A percentile compares a stretch with the other conserved stretches of the same genome.
Conservation (phyloP, 2,888 invertebrate species). For the Argyresthia goedartella region DNA sequence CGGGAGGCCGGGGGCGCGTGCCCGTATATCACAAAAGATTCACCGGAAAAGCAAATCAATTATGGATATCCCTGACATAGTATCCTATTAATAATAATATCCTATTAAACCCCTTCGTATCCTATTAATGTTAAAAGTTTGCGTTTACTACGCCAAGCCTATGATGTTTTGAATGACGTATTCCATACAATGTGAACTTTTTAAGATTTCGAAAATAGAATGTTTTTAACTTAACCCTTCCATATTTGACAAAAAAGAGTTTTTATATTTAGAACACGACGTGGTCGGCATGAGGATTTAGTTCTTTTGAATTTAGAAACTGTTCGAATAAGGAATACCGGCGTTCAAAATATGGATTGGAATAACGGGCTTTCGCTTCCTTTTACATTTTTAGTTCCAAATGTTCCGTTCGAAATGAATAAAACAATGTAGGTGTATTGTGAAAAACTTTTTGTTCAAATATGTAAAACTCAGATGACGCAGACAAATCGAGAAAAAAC, state of each 20-base stretch:
- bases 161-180: slow-evolving; percentile 61
- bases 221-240: slow-evolving; percentile 71
- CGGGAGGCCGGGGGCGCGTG: too few species aligned
- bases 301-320: slow-evolving; percentile 63
- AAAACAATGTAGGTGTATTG: neutral
- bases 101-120: too few species aligned
- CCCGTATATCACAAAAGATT: too few species aligned
- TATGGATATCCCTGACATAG: too few species aligned
- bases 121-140: neutral
- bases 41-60: too few species aligned
- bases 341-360: slow-evolving; percentile 41
- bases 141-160: slow-evolving; percentile 15
- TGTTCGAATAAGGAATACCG: slow-evolving; percentile 46
- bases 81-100: too few species aligned
- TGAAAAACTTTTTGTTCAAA: neutral
- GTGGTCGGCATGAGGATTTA: slow-evolving; percentile 57
- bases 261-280: slow-evolving; percentile 65
- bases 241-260: slow-evolving; percentile 68
- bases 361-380: slow-evolving; percentile 29
- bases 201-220: slow-evolving; percentile 70
- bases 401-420: neutral
- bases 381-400: slow-evolving; percentile 5
- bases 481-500: neutral
- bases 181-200: slow-evolving; percentile 69
- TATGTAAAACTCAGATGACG: neutral